Conservation (phyloP, 2,113 vertebrate species). For the Gymnocephalus cernua region DNA sequence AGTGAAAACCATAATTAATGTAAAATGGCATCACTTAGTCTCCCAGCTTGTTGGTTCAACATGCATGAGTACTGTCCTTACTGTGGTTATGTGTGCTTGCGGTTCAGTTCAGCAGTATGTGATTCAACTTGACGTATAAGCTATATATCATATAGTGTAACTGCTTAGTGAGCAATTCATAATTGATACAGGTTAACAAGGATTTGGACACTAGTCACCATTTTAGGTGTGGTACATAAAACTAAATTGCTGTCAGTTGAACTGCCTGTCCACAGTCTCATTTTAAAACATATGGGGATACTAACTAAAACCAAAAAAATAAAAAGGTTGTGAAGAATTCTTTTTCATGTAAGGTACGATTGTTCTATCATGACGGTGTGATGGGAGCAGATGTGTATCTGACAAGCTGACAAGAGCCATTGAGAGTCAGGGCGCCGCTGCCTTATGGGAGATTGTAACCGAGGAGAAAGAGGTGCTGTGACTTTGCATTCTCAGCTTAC, state of each 20-base stretch:
- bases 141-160: not conserved
- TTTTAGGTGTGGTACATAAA: not conserved
- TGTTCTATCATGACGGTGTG: not conserved
- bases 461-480: slow-evolving; percentile 54
- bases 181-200: not conserved
- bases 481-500: slow-evolving; percentile 62
- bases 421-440: slow-evolving; percentile 23
- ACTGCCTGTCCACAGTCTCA: not conserved
- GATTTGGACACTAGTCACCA: not conserved
- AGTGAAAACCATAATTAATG: not conserved
- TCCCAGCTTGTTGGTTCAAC: not conserved
- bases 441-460: slow-evolving; percentile 44
- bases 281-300: not conserved
- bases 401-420: slow-evolving; percentile 15
- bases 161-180: not conserved
- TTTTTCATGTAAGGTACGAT: not conserved
- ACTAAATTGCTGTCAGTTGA: not conserved
- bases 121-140: not conserved
- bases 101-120: not conserved
- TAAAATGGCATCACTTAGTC: not conserved
- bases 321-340: not conserved
- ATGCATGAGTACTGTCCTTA: not conserved
- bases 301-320: not conserved
- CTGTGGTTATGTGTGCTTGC: not conserved
- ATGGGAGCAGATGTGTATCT: slow-evolving; percentile 27